Conservation (phyloP, 2,113 vertebrate species). For the Stercorarius parasiticus region DNA sequence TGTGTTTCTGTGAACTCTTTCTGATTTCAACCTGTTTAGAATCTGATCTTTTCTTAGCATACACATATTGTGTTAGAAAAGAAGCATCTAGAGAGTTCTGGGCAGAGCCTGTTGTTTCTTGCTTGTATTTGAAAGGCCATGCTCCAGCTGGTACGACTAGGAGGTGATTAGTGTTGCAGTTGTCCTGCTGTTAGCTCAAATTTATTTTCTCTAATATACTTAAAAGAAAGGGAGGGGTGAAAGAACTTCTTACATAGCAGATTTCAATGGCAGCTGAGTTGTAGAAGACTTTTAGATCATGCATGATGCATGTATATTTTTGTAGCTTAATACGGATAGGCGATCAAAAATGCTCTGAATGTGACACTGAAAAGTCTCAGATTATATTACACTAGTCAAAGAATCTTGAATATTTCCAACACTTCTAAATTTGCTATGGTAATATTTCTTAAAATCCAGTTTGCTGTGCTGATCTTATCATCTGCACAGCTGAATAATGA, state of each 20-base stretch:
- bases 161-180: background rate
- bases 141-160: background rate
- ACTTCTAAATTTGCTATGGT: background rate
- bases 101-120: background rate
- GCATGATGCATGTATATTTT: accelerated
- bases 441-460: background rate
- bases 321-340: background rate
- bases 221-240: background rate
- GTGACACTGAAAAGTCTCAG: background rate
- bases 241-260: background rate
- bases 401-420: background rate
- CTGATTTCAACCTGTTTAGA: background rate
- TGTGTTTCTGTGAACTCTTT: background rate
- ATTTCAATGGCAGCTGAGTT: background rate
- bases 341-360: background rate
- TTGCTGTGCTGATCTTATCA: background rate
- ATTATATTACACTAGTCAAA: background rate
- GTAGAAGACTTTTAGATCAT: background rate
- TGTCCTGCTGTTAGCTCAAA: background rate
- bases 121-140: background rate
- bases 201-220: background rate
- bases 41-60: background rate
- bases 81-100: background rate
- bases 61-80: background rate
- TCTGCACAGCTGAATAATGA: background rate